Conservation (phyloP, 2,797 vertebrate species). For the Capromys pilorides region DNA sequence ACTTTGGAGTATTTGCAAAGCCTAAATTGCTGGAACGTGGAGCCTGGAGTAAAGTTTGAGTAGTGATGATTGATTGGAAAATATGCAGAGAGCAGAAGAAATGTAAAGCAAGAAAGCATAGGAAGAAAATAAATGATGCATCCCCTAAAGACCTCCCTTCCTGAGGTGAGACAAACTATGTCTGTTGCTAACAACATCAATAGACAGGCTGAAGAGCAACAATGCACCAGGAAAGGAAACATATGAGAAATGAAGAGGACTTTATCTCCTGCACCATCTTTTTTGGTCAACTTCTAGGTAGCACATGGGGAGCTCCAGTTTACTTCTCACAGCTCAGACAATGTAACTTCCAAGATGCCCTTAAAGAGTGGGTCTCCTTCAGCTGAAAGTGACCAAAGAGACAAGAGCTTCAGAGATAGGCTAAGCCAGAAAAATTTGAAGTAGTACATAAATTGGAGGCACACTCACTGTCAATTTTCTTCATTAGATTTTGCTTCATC, state of each 20-base stretch:
- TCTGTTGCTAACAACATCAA: neutral
- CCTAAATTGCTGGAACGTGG: neutral
- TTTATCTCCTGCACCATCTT: neutral
- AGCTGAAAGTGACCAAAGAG: neutral
- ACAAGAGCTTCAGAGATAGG: neutral
- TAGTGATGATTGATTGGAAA: neutral
- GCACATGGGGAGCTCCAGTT: neutral
- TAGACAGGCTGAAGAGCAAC: neutral
- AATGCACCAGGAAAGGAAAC: neutral
- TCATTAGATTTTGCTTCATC: neutral
- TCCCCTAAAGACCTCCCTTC: neutral
- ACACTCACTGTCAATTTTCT: neutral
- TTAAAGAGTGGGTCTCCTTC: neutral
- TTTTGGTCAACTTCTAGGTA: neutral
- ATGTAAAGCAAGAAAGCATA: neutral
- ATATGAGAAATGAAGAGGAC: neutral
- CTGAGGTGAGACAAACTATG: neutral
- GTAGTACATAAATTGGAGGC: neutral
- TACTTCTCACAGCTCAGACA: neutral
- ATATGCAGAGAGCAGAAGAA: neutral
- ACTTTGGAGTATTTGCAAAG: neutral
- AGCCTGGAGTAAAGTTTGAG: neutral
- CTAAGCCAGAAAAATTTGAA: neutral
- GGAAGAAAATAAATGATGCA: neutral
- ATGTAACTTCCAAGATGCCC: neutral